Percentiles rank a stretch among this genome's conserved stretches.
Evolutionary conservation across 1,140 invertebrate species (phyloP).

Genomic region (Bombus polaris): DNA sequence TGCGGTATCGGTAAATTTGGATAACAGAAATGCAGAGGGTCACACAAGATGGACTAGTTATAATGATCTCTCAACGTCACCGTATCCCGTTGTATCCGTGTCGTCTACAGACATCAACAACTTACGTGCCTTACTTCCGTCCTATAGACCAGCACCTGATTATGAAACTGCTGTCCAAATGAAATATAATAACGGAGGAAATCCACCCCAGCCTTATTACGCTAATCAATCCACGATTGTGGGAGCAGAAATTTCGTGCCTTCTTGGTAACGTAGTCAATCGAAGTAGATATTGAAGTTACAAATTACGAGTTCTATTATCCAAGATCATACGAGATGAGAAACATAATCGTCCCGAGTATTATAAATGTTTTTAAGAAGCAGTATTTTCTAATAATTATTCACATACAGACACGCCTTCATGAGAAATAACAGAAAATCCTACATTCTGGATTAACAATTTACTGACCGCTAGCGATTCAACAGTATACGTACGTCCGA

Average conservation of each 20-base stretch:
- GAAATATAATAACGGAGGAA: slow-evolving; percentile 84
- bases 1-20: slow-evolving; percentile 77
- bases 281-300: slow-evolving; percentile 76
- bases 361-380: slow-evolving; percentile 13
- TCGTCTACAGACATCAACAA: slow-evolving; percentile 82
- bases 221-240: slow-evolving; percentile 81
- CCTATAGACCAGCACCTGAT: slow-evolving; percentile 95
- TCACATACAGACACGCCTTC: background rate
- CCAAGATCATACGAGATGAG: background rate
- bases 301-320: background rate
- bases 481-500: no score
- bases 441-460: slow-evolving; percentile 19
- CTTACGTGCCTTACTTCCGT: slow-evolving; percentile 89
- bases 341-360: slow-evolving; percentile 1
- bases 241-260: slow-evolving; percentile 77
- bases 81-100: slow-evolving; percentile 74
- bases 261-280: slow-evolving; percentile 77
- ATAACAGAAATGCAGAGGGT: slow-evolving; percentile 74
- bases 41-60: slow-evolving; percentile 80
- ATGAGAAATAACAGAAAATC: background rate
- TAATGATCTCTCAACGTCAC: slow-evolving; percentile 81
- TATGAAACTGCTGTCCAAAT: slow-evolving; percentile 96
- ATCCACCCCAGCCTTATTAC: slow-evolving; percentile 79
- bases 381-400: slow-evolving; percentile 33
- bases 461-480: no score